Conservation (phyloP, 2,797 vertebrate genomes). For the Sebastiscus tertius region DNA sequence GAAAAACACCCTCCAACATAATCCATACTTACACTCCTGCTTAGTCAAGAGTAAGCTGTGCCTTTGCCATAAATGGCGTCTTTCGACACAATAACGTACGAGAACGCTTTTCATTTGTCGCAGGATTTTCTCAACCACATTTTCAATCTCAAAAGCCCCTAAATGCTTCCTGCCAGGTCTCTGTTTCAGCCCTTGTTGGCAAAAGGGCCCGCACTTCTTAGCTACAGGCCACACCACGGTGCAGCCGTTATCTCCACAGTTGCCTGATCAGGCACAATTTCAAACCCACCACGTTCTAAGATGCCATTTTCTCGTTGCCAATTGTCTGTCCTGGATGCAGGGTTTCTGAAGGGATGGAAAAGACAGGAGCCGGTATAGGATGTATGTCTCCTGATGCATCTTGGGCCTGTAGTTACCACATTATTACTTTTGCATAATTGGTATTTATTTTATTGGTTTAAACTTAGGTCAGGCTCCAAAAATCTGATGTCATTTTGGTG, state of each 20-base stretch:
- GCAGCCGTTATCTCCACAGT: slow-evolving; percentile 59
- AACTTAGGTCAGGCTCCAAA: not conserved
- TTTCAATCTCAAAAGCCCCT: slow-evolving; percentile 51
- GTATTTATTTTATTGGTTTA: not conserved
- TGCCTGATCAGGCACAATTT: slow-evolving; percentile 46
- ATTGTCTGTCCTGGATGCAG: not conserved
- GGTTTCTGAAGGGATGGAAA: slow-evolving; percentile 25
- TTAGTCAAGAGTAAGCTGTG: slow-evolving; percentile 33
- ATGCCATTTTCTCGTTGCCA: slow-evolving; percentile 31
- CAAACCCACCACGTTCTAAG: slow-evolving; percentile 29
- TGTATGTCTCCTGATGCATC: not conserved
- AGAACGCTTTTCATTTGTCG: slow-evolving; percentile 15
- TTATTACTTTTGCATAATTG: not conserved
- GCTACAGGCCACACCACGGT: slow-evolving; percentile 41
- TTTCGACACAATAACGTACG: slow-evolving; percentile 25
- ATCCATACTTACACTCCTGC: slow-evolving; percentile 30
- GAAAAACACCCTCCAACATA: slow-evolving; percentile 12
- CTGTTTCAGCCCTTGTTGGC: slow-evolving; percentile 57
- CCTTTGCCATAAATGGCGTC: slow-evolving; percentile 31
- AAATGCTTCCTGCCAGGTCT: slow-evolving; percentile 44
- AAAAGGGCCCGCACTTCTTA: slow-evolving; percentile 29
- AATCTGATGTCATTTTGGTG: too few species aligned
- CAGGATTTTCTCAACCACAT: slow-evolving; percentile 47
- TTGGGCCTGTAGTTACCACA: not conserved
- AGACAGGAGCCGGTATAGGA: not conserved